Conservation (phyloP, 2,797 vertebrate species). For the Cyprinella venusta region DNA sequence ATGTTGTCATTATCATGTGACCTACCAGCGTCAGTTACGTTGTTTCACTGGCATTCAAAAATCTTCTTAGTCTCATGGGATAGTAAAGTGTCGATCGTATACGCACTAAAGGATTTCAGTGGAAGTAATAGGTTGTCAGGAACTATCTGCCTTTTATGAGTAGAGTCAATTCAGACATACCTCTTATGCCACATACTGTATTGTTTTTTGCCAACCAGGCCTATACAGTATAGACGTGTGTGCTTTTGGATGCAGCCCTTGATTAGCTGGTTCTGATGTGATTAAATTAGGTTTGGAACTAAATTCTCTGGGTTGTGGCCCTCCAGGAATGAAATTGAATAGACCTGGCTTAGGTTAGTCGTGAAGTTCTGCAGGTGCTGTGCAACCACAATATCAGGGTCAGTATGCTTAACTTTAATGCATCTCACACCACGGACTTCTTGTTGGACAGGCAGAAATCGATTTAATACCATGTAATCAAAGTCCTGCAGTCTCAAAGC, state of each 20-base stretch:
- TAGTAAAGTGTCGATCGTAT: not conserved
- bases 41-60: not conserved
- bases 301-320: not conserved
- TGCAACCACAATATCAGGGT: conserved; percentile 32
- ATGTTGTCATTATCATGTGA: not conserved
- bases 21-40: not conserved
- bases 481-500: conserved; percentile 24
- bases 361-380: conserved; percentile 27
- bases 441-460: conserved; percentile 48
- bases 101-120: not conserved
- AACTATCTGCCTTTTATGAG: not conserved
- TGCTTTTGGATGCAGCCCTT: not conserved
- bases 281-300: not conserved
- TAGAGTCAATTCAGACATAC: not conserved
- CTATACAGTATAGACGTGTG: not conserved
- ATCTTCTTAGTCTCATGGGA: not conserved
- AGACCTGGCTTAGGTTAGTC: conserved; percentile 18
- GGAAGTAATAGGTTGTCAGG: not conserved
- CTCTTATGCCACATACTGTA: not conserved
- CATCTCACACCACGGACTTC: conserved; percentile 36
- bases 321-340: not conserved
- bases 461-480: conserved; percentile 56
- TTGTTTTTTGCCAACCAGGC: not conserved
- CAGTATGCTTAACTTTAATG: conserved; percentile 48
- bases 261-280: not conserved